phyloP scores from a whole-genome alignment of 2,888 invertebrate species.

The Caenorhabditis sp. region DNA sequence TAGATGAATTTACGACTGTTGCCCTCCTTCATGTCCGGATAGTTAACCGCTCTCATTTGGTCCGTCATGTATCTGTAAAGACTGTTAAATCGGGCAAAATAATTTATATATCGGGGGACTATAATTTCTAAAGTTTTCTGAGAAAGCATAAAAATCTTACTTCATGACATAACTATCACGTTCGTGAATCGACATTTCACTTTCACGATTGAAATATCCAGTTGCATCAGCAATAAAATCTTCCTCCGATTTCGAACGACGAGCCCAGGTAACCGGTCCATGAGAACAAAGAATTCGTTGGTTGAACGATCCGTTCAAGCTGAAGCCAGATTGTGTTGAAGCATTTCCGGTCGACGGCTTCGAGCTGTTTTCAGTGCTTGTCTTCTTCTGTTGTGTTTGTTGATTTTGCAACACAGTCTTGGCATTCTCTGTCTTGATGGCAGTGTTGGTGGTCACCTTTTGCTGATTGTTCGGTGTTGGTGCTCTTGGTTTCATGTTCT shows the following conservation, averaged over 20 bases:
- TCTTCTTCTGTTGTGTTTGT: neutral
- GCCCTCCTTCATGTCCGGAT: neutral
- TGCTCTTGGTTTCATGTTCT: constrained; percentile 8
- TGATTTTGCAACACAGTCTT: constrained; percentile 5
- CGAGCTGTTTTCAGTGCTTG: neutral
- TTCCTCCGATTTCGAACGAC: constrained; percentile 2
- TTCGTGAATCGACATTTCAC: neutral
- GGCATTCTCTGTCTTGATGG: constrained; percentile 8
- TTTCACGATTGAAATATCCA: neutral
- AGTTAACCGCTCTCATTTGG: constrained; percentile 1
- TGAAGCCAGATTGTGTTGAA: too few relatives aligned
- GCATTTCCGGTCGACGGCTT: too few relatives aligned
- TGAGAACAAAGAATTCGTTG: neutral
- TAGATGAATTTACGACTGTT: neutral
- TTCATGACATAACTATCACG: constrained; percentile 4
- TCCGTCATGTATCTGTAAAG: constrained; percentile 14
- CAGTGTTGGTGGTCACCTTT: constrained; percentile 3
- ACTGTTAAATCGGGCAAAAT: neutral
- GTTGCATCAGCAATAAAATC: constrained; percentile 1
- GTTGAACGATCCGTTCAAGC: neutral
- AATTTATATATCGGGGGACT: too few relatives aligned
- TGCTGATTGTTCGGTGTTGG: constrained; percentile 10
- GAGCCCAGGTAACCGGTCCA: neutral
- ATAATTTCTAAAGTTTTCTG: too few relatives aligned
- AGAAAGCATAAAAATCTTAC: too few relatives aligned